phyloP scores from a whole-genome alignment of 1,140 invertebrate species.

The Hormaphis cornu region DNA sequence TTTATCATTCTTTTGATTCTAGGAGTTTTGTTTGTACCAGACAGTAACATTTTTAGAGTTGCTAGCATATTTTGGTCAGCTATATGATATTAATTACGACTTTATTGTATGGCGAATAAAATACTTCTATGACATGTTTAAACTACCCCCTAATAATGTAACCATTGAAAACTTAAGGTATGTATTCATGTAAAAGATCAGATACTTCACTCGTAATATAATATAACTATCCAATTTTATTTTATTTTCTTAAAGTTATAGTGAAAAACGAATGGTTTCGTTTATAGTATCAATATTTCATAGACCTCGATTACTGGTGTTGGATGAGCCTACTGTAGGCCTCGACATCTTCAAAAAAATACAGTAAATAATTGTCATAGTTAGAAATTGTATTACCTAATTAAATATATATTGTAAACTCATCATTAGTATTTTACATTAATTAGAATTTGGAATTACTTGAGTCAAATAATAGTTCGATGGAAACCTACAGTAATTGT shows the following conservation, averaged over 20 bases:
- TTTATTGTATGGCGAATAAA: neutral
- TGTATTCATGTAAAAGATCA: neutral
- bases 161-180: neutral
- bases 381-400: no score
- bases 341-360: neutral
- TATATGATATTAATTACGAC: conserved; percentile 4
- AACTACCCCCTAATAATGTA: neutral
- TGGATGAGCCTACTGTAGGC: conserved; percentile 22
- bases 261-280: conserved; percentile 10
- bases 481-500: conserved; percentile 21
- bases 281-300: conserved; percentile 12
- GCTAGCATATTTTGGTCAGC: neutral
- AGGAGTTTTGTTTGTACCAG: neutral
- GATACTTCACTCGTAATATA: neutral
- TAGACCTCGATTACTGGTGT: conserved; percentile 12
- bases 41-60: neutral
- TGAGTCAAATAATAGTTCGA: neutral
- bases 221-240: neutral
- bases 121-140: conserved; percentile 1
- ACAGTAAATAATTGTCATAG: neutral
- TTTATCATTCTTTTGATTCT: no score
- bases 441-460: conserved; percentile 13
- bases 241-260: neutral
- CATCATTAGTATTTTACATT: neutral
- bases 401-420: no score